A percentile compares a stretch with the other conserved stretches of the same genome.
Evolutionary conservation across 2,888 invertebrate genomes (phyloP).

Genomic region (Tipula vernalis): DNA sequence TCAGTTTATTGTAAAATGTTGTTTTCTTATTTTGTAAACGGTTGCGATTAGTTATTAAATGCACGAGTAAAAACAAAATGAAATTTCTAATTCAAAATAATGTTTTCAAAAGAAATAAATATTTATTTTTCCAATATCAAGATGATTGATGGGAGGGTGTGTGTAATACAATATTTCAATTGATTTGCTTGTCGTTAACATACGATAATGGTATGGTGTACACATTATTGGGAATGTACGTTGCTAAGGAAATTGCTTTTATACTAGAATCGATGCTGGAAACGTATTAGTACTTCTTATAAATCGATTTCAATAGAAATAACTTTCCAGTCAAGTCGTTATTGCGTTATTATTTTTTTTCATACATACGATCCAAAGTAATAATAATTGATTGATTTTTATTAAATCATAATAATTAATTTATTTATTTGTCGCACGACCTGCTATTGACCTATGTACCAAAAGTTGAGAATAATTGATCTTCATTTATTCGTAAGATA

Average conservation of each 20-base stretch:
- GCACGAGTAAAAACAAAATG: background rate
- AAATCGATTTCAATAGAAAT: too few relatives aligned
- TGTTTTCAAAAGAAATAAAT: background rate
- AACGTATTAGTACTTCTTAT: too few relatives aligned
- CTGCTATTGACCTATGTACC: background rate
- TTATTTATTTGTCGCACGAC: constrained; percentile 9
- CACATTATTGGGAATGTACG: background rate
- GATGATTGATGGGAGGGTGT: background rate
- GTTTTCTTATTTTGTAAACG: background rate
- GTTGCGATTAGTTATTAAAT: background rate
- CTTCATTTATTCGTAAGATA: background rate
- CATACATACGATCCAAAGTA: background rate
- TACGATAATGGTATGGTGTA: background rate
- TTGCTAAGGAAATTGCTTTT: background rate
- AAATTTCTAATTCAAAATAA: background rate
- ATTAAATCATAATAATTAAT: background rate
- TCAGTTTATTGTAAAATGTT: background rate
- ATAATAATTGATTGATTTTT: background rate
- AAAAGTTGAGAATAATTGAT: constrained; percentile 10
- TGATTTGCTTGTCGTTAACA: background rate
- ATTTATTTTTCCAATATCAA: background rate
- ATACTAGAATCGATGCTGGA: background rate
- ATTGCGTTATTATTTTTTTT: background rate
- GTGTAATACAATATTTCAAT: background rate
- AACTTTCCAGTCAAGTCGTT: background rate